Evolutionary conservation across 2,113 vertebrate species (phyloP), one percentile per base, ranked within the genome.

Genomic region (Pollachius pollachius): DNA sequence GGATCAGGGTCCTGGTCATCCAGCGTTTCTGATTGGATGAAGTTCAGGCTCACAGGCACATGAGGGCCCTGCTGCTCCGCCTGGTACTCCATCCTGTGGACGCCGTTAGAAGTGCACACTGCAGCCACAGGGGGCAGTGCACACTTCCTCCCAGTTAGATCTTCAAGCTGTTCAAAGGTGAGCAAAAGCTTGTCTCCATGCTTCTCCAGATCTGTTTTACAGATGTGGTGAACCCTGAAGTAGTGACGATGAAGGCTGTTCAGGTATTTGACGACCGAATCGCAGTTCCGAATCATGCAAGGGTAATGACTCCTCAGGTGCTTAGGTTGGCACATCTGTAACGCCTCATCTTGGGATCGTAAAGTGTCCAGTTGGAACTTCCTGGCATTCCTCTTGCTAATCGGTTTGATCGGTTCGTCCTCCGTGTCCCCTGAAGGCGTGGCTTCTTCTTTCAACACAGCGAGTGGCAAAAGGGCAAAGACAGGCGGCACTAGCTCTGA

Each of bases 251-350:
- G 82, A 5, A 98, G 90, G 71, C 96, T 99, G 68, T 91, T 89
- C 30, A 93, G 86, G 79, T 95, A 69, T 0, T 92, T 93, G 52
- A 99, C 96, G 0, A 99, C 96, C 0, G 97, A 97, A 69, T 94
- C 87, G 21, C 97, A 99, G 4, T 95, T 93, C 83, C 94, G 94
- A 3, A 98, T 75, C 96, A 99, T 97, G 89, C 97, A 99, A 0
- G 97, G 97, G 70, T 94, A 97, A 62, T 34, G 30, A 95, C 93
- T 0, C 91, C 93, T 19, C 92, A 91, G 58, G 94, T 76, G 61
- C 89, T 94, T 12, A 95, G 94, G 84, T 96, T 95, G 93, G 71
- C 97, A 99, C 96, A 98, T 96, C 71, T 96, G 93, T 18, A 99
- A 87, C 18, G 96, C 97, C 88, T 99, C 96, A 73, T 96, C 95